Conservation (phyloP, 2,113 vertebrate genomes). For the Thalassarche chlororhynchos region DNA sequence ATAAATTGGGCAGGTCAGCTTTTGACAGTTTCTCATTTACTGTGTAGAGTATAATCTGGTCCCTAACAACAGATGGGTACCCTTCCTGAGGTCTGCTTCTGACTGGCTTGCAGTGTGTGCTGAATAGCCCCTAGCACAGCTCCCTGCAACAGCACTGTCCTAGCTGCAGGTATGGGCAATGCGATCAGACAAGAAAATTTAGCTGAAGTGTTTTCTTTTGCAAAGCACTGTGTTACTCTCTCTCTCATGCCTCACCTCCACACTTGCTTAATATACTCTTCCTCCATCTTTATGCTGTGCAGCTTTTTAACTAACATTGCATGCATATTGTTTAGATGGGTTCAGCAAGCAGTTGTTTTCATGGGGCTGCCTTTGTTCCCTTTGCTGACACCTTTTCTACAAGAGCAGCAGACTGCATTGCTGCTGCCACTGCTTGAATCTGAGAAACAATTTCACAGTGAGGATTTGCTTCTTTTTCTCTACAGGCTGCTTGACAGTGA, state of each 20-base stretch:
- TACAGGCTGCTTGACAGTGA: conserved; percentile 34
- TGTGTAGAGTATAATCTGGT: background rate
- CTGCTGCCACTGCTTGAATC: background rate
- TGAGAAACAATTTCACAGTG: conserved; percentile 39
- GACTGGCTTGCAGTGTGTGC: background rate
- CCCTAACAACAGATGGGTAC: background rate
- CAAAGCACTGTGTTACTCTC: background rate
- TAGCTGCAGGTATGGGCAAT: background rate
- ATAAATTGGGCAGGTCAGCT: background rate
- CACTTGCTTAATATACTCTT: background rate
- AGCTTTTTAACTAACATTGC: background rate
- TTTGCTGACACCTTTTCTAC: background rate
- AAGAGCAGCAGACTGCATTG: background rate
- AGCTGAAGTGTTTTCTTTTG: background rate
- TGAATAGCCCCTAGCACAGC: background rate
- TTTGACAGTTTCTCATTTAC: background rate
- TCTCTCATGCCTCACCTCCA: background rate
- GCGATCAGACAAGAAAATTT: background rate
- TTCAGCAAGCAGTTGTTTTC: conserved; percentile 11
- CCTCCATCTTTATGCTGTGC: background rate
- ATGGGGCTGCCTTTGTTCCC: background rate
- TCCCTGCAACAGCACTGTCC: background rate
- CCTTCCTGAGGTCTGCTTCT: background rate
- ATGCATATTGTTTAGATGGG: background rate
- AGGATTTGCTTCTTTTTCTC: conserved; percentile 24